Percentiles rank a stretch among this genome's conserved stretches.
phyloP scores from a whole-genome alignment of 2,888 invertebrate species.

The Hyles lineata region DNA sequence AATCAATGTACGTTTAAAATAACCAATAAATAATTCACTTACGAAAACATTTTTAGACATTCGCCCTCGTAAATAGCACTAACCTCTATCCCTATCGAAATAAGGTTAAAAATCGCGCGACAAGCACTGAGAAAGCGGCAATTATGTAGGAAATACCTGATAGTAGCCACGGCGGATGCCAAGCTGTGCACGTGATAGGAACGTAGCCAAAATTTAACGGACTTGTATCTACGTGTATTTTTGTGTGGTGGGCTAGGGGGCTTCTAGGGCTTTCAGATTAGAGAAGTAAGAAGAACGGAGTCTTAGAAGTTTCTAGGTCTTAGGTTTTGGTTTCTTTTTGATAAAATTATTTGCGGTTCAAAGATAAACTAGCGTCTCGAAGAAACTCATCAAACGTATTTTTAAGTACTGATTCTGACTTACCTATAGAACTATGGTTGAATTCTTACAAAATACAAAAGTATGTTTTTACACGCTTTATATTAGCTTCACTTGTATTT shows the following conservation, averaged over 20 bases:
- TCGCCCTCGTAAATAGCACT: slow-evolving; percentile 13
- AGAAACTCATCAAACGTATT: too few relatives aligned
- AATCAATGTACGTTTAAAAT: slow-evolving; percentile 26
- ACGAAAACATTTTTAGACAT: slow-evolving; percentile 18
- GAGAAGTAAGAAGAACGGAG: background rate
- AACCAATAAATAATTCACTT: slow-evolving; percentile 19
- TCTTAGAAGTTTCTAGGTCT: too few relatives aligned
- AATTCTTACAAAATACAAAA: too few relatives aligned
- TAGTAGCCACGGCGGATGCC: slow-evolving; percentile 31
- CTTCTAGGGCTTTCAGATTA: background rate
- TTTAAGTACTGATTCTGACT: too few relatives aligned
- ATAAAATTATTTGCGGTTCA: too few relatives aligned
- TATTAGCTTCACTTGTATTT: too few relatives aligned
- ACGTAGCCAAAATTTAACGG: slow-evolving; percentile 28
- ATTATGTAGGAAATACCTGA: slow-evolving; percentile 27
- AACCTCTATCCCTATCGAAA: background rate
- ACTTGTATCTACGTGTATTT: slow-evolving; percentile 27
- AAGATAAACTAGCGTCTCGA: too few relatives aligned
- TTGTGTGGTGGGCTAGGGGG: background rate
- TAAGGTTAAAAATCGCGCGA: background rate
- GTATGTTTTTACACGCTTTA: too few relatives aligned
- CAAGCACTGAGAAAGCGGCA: background rate
- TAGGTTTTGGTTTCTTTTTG: too few relatives aligned
- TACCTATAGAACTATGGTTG: too few relatives aligned
- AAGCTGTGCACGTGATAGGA: slow-evolving; percentile 36